A percentile compares a stretch with the other conserved stretches of the same genome.
These are phyloP conservation scores for Eonycteris spelaea DNA, from an alignment of 2,113 vertebrate genomes.

Conservation along the genomic window DNA sequence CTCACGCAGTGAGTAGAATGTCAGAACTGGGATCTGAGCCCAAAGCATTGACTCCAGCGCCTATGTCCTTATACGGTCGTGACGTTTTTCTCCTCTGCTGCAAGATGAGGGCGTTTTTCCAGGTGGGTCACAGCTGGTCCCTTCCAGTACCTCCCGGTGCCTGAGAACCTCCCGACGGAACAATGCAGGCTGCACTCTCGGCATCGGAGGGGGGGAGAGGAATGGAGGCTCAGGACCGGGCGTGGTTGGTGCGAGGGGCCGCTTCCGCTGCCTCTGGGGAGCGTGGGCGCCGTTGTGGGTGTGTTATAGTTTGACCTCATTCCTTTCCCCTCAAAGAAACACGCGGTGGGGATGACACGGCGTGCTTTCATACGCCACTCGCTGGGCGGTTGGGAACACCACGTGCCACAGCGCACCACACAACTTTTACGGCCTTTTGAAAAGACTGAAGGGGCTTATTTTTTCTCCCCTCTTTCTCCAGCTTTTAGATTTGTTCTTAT, in stretches of 20 bases:
- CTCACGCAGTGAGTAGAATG: not conserved
- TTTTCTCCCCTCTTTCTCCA: conserved; percentile 68
- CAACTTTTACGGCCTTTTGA: conserved; percentile 73
- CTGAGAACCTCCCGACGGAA: not conserved
- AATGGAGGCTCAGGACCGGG: not conserved
- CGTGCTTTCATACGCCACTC: conserved; percentile 41
- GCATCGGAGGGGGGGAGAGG: not conserved
- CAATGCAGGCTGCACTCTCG: accelerated
- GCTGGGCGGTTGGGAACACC: conserved; percentile 54
- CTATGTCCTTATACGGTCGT: not conserved
- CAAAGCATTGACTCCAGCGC: not conserved
- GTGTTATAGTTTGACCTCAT: not conserved
- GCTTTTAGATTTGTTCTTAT: conserved; percentile 74
- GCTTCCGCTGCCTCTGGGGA: not conserved
- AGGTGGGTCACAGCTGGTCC: not conserved
- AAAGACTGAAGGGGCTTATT: conserved; percentile 70
- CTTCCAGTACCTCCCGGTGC: not conserved
- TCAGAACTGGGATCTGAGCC: not conserved
- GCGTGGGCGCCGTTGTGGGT: not conserved
- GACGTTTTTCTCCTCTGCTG: accelerated
- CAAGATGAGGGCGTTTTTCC: not conserved
- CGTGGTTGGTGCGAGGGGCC: not conserved
- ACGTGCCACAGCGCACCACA: conserved; percentile 64
- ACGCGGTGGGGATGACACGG: conserved; percentile 43
- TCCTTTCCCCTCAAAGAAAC: not conserved